Conservation (phyloP, 2,113 vertebrate genomes). For the Chionis minor region DNA sequence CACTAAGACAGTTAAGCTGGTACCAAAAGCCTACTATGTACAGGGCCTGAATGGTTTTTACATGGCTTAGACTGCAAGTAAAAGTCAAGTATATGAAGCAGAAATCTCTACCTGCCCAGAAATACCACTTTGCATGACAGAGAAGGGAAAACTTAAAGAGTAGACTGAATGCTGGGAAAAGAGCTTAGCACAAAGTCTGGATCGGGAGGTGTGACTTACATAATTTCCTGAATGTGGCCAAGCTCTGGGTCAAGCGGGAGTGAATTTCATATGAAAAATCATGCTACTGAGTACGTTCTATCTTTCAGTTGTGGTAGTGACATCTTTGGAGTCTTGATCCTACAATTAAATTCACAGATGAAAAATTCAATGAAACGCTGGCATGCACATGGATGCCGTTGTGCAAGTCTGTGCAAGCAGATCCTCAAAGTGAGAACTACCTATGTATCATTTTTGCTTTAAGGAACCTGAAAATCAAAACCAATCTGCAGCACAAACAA, state of each 20-base stretch:
- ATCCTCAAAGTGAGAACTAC: neutral
- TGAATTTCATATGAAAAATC: neutral
- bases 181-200: slow-evolving; percentile 23
- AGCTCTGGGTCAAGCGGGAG: neutral
- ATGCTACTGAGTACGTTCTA: neutral
- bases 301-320: neutral
- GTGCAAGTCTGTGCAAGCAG: neutral
- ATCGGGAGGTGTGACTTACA: neutral
- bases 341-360: neutral
- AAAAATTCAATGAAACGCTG: neutral
- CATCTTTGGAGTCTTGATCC: neutral
- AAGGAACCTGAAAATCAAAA: neutral
- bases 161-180: slow-evolving; percentile 24
- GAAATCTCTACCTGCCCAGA: slow-evolving; percentile 26
- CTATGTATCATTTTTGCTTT: neutral
- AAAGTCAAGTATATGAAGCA: neutral
- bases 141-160: neutral
- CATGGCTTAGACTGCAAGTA: slow-evolving; percentile 6
- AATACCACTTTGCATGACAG: slow-evolving; percentile 21
- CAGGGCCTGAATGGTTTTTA: neutral
- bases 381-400: neutral
- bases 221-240: neutral
- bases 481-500: neutral
- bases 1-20: neutral
- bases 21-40: neutral